A percentile compares a stretch with the other conserved stretches of the same genome.
phyloP scores from a whole-genome alignment of 2,888 invertebrate species.

The Mesoligia furuncula region DNA sequence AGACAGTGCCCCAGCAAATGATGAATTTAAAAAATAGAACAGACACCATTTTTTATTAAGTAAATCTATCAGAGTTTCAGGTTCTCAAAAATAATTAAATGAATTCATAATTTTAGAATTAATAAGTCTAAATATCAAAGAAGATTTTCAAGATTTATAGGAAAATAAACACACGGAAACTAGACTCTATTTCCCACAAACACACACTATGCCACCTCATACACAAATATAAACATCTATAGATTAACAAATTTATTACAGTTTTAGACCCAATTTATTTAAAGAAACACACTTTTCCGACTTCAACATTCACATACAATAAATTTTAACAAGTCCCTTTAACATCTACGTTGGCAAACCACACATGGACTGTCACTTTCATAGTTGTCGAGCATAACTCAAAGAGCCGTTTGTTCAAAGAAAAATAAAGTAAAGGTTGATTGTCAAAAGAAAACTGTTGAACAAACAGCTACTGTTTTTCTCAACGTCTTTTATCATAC shows the following conservation, averaged over 20 bases:
- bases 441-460: constrained; percentile 29
- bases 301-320: constrained; percentile 27
- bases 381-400: constrained; percentile 20
- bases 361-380: constrained; percentile 13
- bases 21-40: background rate
- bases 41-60: no score
- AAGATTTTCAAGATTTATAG: background rate
- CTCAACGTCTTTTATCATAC: background rate
- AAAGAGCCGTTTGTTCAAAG: constrained; percentile 27
- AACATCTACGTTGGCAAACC: background rate
- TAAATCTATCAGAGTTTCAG: background rate
- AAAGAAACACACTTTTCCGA: constrained; percentile 22
- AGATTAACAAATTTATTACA: constrained; percentile 40
- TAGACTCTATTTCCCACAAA: constrained; percentile 18
- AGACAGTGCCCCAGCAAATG: background rate
- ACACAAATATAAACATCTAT: constrained; percentile 34
- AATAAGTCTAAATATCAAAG: constrained; percentile 21
- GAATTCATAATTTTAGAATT: background rate
- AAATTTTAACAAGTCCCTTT: constrained; percentile 22
- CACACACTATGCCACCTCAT: constrained; percentile 22
- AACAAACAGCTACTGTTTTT: background rate
- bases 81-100: background rate
- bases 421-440: constrained; percentile 30
- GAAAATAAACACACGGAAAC: constrained; percentile 31
- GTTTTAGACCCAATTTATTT: constrained; percentile 32